Evolutionary conservation across 2,888 invertebrate genomes (phyloP).

Genomic region (Morinoia aosen): DNA sequence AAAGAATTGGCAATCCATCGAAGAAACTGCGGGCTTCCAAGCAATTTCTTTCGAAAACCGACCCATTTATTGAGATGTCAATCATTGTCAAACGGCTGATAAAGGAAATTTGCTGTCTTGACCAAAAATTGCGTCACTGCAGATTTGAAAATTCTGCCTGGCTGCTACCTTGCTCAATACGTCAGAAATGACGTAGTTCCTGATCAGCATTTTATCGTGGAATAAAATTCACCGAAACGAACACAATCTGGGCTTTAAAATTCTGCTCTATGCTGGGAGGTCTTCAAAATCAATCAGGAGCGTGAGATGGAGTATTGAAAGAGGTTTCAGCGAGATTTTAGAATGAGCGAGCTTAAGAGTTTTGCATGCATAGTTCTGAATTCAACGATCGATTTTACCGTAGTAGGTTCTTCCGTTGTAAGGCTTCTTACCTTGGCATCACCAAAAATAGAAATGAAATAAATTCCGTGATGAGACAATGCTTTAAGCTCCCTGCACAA

Average conservation of each 20-base stretch:
- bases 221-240: not conserved
- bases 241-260: not conserved
- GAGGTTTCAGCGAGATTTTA: not conserved
- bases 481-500: too few species aligned
- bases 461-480: too few species aligned
- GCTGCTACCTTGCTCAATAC: not conserved
- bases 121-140: not conserved
- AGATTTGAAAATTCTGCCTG: not conserved
- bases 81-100: not conserved
- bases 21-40: not conserved
- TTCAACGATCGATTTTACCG: too few species aligned
- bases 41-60: not conserved
- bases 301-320: too few species aligned
- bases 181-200: not conserved
- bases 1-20: not conserved
- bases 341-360: not conserved
- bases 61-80: conserved; percentile 4
- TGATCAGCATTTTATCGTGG: not conserved
- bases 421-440: too few species aligned
- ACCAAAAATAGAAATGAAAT: too few species aligned
- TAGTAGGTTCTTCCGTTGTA: too few species aligned
- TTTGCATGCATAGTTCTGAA: too few species aligned
- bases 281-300: not conserved
- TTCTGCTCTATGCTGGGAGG: not conserved
- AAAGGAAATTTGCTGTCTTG: not conserved